These are phyloP conservation scores for Sminthurinus signatus DNA, from an alignment of 1,140 invertebrate species.

Conservation along the genomic window DNA sequence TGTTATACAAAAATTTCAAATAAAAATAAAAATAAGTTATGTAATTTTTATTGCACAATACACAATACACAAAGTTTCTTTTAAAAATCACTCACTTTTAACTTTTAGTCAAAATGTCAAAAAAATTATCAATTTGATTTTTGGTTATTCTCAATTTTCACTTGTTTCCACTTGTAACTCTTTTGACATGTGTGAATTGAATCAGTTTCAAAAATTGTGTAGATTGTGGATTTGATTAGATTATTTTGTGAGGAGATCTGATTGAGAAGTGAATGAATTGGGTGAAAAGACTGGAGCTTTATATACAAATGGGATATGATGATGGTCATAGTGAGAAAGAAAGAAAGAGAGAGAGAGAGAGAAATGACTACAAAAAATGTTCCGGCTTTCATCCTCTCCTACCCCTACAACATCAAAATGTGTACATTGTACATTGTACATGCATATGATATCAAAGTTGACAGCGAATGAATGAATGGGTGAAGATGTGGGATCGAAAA, in stretches of 20 bases:
- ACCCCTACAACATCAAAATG: too few relatives aligned
- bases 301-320: neutral
- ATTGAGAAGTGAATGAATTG: conserved; percentile 6
- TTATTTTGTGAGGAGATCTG: neutral
- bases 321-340: too few relatives aligned
- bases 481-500: too few relatives aligned
- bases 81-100: neutral
- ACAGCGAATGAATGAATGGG: too few relatives aligned
- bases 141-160: too few relatives aligned
- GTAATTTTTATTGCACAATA: neutral
- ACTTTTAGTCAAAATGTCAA: neutral
- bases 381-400: too few relatives aligned
- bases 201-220: neutral
- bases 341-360: too few relatives aligned
- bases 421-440: too few relatives aligned
- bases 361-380: too few relatives aligned
- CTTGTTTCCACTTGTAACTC: neutral
- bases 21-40: neutral
- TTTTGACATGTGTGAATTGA: neutral
- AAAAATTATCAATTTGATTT: neutral
- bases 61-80: neutral
- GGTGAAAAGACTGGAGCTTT: neutral
- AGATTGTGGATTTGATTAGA: neutral
- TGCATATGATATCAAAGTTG: too few relatives aligned
- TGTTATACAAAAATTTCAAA: neutral